These are phyloP conservation scores for Tricholauxania praeusta DNA, from an alignment of 2,888 invertebrate genomes.

Conservation along the genomic window DNA sequence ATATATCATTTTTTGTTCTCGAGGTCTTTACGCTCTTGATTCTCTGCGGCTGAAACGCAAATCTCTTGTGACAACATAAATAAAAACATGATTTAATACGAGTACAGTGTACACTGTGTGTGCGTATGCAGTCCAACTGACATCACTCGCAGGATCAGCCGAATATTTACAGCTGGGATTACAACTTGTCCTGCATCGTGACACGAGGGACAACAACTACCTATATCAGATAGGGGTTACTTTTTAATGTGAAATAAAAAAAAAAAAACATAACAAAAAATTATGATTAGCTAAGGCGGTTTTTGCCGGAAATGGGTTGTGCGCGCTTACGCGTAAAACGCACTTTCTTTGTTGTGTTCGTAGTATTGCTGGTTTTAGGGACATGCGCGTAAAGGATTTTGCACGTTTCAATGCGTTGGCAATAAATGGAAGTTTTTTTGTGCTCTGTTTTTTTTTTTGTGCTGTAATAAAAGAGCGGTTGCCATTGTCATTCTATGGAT, in stretches of 20 bases:
- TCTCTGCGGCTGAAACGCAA: slow-evolving; percentile 51
- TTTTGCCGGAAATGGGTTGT: slow-evolving; percentile 40
- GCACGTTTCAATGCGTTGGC: slow-evolving; percentile 35
- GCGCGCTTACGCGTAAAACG: slow-evolving; percentile 7
- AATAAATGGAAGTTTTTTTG: slow-evolving; percentile 37
- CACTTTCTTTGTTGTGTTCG: slow-evolving; percentile 18
- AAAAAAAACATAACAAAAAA: slow-evolving; percentile 24
- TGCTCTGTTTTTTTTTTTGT: slow-evolving; percentile 23
- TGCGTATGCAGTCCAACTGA: slow-evolving; percentile 39
- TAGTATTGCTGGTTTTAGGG: slow-evolving; percentile 18
- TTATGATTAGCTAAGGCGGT: slow-evolving; percentile 39
- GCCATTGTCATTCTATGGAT: slow-evolving; percentile 32
- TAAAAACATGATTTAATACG: slow-evolving; percentile 64
- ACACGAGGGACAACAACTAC: too few relatives aligned
- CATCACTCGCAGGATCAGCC: slow-evolving; percentile 59
- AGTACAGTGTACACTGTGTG: background rate
- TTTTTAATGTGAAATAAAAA: slow-evolving; percentile 17
- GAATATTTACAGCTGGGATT: slow-evolving; percentile 65
- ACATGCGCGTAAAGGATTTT: slow-evolving; percentile 34
- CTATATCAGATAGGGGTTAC: slow-evolving; percentile 19
- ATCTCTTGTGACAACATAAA: slow-evolving; percentile 65
- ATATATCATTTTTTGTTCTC: too few relatives aligned
- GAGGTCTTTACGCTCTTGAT: background rate
- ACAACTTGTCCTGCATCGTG: slow-evolving; percentile 47
- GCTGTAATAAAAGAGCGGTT: slow-evolving; percentile 17